Percentiles rank a stretch among this genome's conserved stretches.
These are phyloP conservation scores for Lapara coniferarum DNA, from an alignment of 2,888 invertebrate species.

Conservation along the genomic window DNA sequence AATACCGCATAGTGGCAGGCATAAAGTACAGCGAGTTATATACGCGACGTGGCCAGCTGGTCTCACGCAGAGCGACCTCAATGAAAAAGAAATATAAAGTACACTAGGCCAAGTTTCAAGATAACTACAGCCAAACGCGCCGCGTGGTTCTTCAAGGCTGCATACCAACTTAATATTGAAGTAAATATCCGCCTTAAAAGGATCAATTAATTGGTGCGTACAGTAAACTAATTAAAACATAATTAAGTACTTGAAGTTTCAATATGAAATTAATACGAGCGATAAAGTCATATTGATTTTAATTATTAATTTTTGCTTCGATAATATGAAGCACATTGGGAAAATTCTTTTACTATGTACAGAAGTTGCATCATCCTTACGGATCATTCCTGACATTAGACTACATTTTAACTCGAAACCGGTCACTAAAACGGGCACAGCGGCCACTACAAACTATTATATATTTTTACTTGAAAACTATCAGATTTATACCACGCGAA, in stretches of 20 bases:
- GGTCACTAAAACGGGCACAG: too few species aligned
- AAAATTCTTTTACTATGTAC: too few species aligned
- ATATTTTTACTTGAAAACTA: too few species aligned
- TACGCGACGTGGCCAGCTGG: conserved; percentile 34
- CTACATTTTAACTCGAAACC: too few species aligned
- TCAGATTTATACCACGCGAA: not conserved
- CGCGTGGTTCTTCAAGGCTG: conserved; percentile 20
- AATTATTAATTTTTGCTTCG: too few species aligned
- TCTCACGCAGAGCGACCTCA: conserved; percentile 39
- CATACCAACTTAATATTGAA: not conserved
- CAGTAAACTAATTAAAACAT: not conserved
- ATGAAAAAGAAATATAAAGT: conserved; percentile 33
- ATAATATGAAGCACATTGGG: too few species aligned
- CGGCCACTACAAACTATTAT: too few species aligned
- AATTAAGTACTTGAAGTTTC: not conserved
- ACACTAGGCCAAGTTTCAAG: conserved; percentile 35
- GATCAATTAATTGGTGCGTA: not conserved
- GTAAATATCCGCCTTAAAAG: not conserved
- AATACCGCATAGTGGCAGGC: conserved; percentile 25
- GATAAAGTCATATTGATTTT: too few species aligned
- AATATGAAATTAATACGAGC: too few species aligned
- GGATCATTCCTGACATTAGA: too few species aligned
- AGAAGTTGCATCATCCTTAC: too few species aligned
- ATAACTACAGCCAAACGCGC: conserved; percentile 34
- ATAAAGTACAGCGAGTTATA: conserved; percentile 16